Evolutionary conservation across 1,140 invertebrate genomes (phyloP), one percentile per base, ranked within the genome.

Genomic region (Stegodyphus mimosarum): DNA sequence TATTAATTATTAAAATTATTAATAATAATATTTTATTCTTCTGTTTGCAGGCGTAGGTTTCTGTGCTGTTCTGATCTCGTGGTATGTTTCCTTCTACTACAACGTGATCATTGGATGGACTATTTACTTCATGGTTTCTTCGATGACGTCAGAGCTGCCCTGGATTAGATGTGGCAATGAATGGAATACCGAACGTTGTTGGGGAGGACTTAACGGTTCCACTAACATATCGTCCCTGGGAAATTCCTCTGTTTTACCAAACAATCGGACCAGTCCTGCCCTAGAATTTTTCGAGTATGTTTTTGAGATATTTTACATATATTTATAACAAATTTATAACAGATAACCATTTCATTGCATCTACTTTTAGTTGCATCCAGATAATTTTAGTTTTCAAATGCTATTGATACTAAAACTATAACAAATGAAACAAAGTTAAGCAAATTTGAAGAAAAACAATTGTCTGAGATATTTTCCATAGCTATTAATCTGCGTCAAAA

Each of bases 31-130:
- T 15, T 11, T 60, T 6, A 6, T 15, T 52, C 49, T 13, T 60
- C 77, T 52, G 11, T 15, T 85, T 86, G 4, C 88, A 92, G 92
- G 92, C 60, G 91, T 93, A n/a, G 93, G 93, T 6, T 93, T 92
- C 90, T 92, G 92, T 64, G 91, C 92, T 17, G 92, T 93, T 6
- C 88, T 93, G 60, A 92, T 93, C 55, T 91, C 92, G 49, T 92
- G 92, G 88, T 92, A 92, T 87, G 90, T 91, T 15, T 91, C 90
- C 11, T 91, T 92, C 81, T 92, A 92, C 88, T 92, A 92, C 89
- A 92, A 92, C 88, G 91, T 92, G 74, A 92, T 92, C 87, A 92
- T 92, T 85, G 90, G 91, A 50, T 92, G 92, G 92, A 90, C 92
- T 1, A 88, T 92, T 11, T 91, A 92, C 89, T 92, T 91, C 88